Evolutionary conservation across 2,113 vertebrate species (phyloP).

Genomic region (Hippolais icterina): DNA sequence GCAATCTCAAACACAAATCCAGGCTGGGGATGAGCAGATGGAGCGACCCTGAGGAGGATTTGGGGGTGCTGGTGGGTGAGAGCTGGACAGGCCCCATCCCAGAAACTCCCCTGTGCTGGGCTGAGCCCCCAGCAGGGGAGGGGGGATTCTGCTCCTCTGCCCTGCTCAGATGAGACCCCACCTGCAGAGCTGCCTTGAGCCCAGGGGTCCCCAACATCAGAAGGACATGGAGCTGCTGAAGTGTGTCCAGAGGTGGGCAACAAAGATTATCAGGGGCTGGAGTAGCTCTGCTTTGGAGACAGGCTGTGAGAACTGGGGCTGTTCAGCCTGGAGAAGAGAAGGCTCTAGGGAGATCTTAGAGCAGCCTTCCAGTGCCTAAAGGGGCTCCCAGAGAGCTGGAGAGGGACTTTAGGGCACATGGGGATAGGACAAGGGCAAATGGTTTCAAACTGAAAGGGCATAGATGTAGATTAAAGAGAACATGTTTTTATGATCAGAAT

Average conservation of each 20-base stretch:
- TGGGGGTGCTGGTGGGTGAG: background rate
- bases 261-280: background rate
- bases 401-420: background rate
- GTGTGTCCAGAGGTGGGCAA: background rate
- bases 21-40: background rate
- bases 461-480: background rate
- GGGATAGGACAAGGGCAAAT: accelerated
- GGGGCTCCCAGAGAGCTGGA: background rate
- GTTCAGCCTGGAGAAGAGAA: background rate
- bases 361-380: background rate
- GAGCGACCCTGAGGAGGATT: background rate
- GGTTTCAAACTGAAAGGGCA: background rate
- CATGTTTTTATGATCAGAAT: background rate
- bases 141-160: background rate
- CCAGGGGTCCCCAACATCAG: background rate
- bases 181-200: background rate
- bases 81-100: background rate
- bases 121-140: background rate
- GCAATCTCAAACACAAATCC: background rate
- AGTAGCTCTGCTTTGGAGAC: background rate
- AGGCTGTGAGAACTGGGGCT: background rate
- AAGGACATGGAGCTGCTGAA: background rate
- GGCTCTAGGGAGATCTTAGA: background rate
- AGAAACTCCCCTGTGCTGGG: background rate
- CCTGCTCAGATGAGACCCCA: background rate